A percentile compares a stretch with the other conserved stretches of the same genome.
Evolutionary conservation across 2,797 vertebrate genomes (phyloP).

Genomic region (Arrhamphus sclerolepis): DNA sequence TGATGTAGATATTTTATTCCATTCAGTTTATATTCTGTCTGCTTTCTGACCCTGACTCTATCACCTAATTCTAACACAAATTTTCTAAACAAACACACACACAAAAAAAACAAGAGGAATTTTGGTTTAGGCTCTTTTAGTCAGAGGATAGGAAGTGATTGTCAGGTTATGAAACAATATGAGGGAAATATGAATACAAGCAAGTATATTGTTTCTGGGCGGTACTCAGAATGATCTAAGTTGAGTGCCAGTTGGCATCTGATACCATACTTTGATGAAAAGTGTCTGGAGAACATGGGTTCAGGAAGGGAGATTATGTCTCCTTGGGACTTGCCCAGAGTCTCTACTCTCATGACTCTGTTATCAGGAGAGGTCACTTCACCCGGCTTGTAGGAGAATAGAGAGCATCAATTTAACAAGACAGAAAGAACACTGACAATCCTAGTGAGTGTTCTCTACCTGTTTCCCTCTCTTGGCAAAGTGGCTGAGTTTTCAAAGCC

Average conservation of each 20-base stretch:
- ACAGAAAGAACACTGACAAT: conserved; percentile 6
- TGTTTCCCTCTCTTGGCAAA: too few relatives aligned
- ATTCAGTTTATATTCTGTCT: background rate
- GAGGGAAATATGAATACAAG: conserved; percentile 62
- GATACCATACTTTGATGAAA: conserved; percentile 51
- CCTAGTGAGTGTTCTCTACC: too few relatives aligned
- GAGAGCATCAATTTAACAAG: conserved; percentile 52
- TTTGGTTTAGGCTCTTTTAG: too few relatives aligned
- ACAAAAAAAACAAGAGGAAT: conserved; percentile 15
- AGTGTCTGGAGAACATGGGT: conserved; percentile 42
- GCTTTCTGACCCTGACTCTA: background rate
- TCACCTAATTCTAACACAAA: background rate
- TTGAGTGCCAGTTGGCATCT: conserved; percentile 44
- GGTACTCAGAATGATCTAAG: conserved; percentile 42
- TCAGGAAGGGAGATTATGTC: conserved; percentile 46
- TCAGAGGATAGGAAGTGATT: too few relatives aligned
- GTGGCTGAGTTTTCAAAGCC: too few relatives aligned
- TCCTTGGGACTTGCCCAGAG: conserved; percentile 61
- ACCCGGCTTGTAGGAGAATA: conserved; percentile 28
- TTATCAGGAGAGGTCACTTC: conserved; percentile 56
- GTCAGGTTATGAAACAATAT: conserved; percentile 26
- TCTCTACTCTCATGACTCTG: conserved; percentile 63
- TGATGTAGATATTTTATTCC: background rate
- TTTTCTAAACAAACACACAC: too few relatives aligned
- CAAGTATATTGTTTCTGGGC: conserved; percentile 50